Base-by-base conservation (phyloP, 2,797 vertebrate genomes). In the Champsocephalus esox region DNA sequence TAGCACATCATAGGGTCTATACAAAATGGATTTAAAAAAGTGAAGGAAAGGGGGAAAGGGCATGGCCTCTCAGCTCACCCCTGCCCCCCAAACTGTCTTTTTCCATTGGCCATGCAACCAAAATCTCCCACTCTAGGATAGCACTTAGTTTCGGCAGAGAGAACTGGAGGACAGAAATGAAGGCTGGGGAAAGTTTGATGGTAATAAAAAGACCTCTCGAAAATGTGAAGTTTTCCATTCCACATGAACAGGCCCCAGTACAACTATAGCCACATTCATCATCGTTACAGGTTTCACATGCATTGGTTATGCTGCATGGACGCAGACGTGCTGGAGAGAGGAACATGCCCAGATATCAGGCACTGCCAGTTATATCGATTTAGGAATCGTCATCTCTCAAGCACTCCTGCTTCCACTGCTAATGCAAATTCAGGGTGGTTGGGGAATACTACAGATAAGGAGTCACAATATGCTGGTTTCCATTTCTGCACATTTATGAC, bases 11-110 rank as follows among this genome's bases (percentile, higher is more conserved):
- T 81, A 60, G 56, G 48, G 74, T 88, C 84, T 73, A 79, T 89
- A 90, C 82, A 91, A 88, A 84, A 88, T 12, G 14, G 80, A 66
- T 74, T 82, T 41, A 81, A 88, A 88, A 87, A 80, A 12, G 61
- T 75, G 60, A 71, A 78, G 32, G 58, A 57, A 64, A 49, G 12
- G 43, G 19, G 59, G 66, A 49, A 49, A 58, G 38, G 2, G 54
- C 13, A 62, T 7, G 11, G 63, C 59, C 51, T 41, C 48, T 55
- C 67, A 77, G 21, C 60, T 75, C 9, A 0, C 51, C 17, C 61
- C 50, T 54, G 51, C 17, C 58, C 50, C 57, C 59, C 19, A 52
- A 43, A n/a, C 66, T 67, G 41, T 43, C 52, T 9, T 46, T 49
- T 60, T 64, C 57, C 68, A 28, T 60, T 46, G 48, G 54, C 71